Evolutionary conservation across 2,113 vertebrate genomes (phyloP).

Genomic region (Peromyscus maniculatus): DNA sequence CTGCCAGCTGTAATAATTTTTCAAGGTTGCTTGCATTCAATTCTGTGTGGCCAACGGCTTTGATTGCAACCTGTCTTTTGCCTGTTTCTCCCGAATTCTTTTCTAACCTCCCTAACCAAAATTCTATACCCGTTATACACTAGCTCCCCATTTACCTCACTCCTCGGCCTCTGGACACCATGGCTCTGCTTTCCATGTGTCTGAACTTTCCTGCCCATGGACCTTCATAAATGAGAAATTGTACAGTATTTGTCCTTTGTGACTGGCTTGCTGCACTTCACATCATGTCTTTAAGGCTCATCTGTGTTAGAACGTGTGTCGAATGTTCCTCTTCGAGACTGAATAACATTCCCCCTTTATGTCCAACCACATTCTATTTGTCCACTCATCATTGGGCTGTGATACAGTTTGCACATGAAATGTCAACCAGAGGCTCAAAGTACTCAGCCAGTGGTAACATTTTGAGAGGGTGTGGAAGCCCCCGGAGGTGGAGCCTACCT

Average conservation of each 20-base stretch:
- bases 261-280: background rate
- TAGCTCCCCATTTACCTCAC: background rate
- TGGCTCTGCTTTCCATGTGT: background rate
- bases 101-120: background rate
- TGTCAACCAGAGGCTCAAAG: too few species aligned
- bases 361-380: background rate
- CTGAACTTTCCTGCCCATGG: background rate
- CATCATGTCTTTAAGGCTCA: background rate
- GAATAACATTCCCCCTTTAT: background rate
- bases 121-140: background rate
- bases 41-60: constrained; percentile 98
- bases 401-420: background rate
- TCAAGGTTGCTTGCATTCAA: constrained; percentile 97
- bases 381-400: background rate
- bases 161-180: background rate
- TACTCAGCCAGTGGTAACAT: background rate
- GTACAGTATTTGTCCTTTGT: background rate
- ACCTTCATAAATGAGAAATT: background rate
- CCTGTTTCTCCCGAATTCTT: background rate
- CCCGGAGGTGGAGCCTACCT: background rate
- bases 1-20: constrained; percentile 96
- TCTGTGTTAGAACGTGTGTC: background rate
- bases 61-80: constrained; percentile 84
- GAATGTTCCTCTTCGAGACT: background rate
- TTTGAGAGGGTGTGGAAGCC: background rate